A percentile compares a stretch with the other conserved stretches of the same genome.
Conservation (phyloP, 2,888 invertebrate genomes). For the Athripsodes cinereus region DNA sequence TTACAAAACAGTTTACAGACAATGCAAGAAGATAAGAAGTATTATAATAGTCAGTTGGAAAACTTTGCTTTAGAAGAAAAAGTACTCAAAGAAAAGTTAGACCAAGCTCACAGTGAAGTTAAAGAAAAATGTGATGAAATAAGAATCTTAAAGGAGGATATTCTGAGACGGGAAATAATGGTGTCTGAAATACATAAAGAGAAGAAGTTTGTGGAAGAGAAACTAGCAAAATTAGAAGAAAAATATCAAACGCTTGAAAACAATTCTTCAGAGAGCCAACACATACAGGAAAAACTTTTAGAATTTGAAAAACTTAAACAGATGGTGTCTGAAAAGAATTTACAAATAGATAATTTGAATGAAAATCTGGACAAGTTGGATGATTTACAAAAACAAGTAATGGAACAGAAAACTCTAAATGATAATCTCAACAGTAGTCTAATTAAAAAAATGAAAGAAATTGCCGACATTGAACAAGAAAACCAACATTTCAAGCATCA, state of each 20-base stretch:
- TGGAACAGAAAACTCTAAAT: conserved; percentile 47
- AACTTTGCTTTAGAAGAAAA: conserved; percentile 48
- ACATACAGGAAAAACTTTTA: conserved; percentile 45
- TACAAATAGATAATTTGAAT: conserved; percentile 48
- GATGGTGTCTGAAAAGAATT: conserved; percentile 50
- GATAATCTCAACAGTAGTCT: conserved; percentile 45
- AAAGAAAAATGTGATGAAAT: conserved; percentile 50
- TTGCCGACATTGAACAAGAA: conserved; percentile 42
- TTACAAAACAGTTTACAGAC: conserved; percentile 48
- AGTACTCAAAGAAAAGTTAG: conserved; percentile 50
- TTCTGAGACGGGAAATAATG: conserved; percentile 52
- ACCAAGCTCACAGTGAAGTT: conserved; percentile 51
- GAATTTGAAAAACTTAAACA: conserved; percentile 49
- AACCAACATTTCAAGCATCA: conserved; percentile 38
- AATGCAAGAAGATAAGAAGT: conserved; percentile 50
- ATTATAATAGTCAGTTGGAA: conserved; percentile 52
- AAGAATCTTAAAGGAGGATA: conserved; percentile 51
- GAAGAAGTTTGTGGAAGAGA: conserved; percentile 48
- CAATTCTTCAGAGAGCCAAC: conserved; percentile 41
- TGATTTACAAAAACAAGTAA: conserved; percentile 45
- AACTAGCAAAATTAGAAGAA: conserved; percentile 45
- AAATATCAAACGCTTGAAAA: conserved; percentile 42
- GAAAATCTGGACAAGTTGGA: conserved; percentile 46
- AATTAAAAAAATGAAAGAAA: conserved; percentile 42
- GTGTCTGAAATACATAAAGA: conserved; percentile 52